Evolutionary conservation across 2,888 invertebrate genomes (phyloP).

Genomic region (Cantharis lateralis): DNA sequence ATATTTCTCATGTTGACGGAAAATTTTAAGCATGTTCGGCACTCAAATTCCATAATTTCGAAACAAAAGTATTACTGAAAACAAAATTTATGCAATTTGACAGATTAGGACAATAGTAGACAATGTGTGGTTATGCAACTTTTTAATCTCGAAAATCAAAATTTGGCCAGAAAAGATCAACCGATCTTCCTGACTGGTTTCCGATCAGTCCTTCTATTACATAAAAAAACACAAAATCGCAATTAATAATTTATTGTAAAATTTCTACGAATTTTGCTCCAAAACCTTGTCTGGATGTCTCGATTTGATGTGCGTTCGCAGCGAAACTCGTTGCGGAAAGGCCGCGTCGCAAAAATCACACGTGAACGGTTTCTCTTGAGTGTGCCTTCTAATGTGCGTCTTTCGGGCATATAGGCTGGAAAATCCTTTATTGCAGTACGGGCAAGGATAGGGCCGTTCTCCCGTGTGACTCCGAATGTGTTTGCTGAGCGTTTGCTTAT

Average conservation of each 20-base stretch:
- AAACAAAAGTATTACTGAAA: too few relatives aligned
- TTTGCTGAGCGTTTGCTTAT: slow-evolving; percentile 8
- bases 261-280: not conserved
- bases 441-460: slow-evolving; percentile 22
- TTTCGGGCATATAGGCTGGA: slow-evolving; percentile 20
- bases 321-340: slow-evolving; percentile 25
- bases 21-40: too few relatives aligned
- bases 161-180: too few relatives aligned
- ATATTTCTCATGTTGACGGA: too few relatives aligned
- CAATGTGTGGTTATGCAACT: too few relatives aligned
- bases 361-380: slow-evolving; percentile 24
- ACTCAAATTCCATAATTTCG: too few relatives aligned
- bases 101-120: too few relatives aligned
- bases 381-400: slow-evolving; percentile 21
- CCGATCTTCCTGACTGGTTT: too few relatives aligned
- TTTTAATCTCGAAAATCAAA: too few relatives aligned
- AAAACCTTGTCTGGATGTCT: slow-evolving; percentile 10
- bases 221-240: not conserved
- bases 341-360: slow-evolving; percentile 20
- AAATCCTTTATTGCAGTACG: slow-evolving; percentile 25
- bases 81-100: too few relatives aligned
- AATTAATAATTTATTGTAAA: not conserved
- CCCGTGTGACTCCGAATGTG: slow-evolving; percentile 24
- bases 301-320: slow-evolving; percentile 19
- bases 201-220: too few relatives aligned